Conservation (phyloP, 2,888 invertebrate species). For the Athalia rosae region DNA sequence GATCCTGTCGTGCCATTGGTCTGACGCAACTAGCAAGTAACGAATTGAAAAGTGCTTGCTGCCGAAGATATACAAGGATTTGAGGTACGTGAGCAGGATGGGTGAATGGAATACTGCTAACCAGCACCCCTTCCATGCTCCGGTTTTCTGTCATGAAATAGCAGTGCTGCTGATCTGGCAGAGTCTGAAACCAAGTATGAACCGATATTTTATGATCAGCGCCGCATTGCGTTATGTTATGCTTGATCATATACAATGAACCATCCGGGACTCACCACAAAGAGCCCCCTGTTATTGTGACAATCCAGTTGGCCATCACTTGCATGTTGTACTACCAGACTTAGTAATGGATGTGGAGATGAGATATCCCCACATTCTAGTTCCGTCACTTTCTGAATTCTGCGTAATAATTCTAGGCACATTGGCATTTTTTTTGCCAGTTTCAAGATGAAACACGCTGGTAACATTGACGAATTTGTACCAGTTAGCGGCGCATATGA, state of each 20-base stretch:
- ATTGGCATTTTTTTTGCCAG: conserved; percentile 91
- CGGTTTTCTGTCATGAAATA: conserved; percentile 93
- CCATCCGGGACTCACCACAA: conserved; percentile 81
- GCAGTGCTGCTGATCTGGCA: conserved; percentile 95
- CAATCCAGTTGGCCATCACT: conserved; percentile 85
- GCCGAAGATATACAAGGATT: conserved; percentile 88
- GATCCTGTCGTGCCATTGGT: conserved; percentile 84
- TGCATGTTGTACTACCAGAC: conserved; percentile 86
- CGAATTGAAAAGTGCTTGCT: conserved; percentile 94
- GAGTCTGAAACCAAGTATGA: conserved; percentile 76
- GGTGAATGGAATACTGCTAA: conserved; percentile 91
- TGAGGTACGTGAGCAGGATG: conserved; percentile 95
- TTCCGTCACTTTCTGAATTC: conserved; percentile 80
- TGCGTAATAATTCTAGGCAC: conserved; percentile 83
- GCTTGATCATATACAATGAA: neutral
- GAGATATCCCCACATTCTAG: conserved; percentile 77
- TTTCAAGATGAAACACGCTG: conserved; percentile 91
- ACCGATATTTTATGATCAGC: too few species aligned
- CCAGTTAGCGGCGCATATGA: conserved; percentile 87
- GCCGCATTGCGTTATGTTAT: too few species aligned
- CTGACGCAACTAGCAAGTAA: conserved; percentile 92
- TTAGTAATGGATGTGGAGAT: conserved; percentile 80
- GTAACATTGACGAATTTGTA: conserved; percentile 91
- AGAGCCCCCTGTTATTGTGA: conserved; percentile 85
- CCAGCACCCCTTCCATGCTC: conserved; percentile 84